Percentiles rank a stretch among this genome's conserved stretches.
phyloP scores from a whole-genome alignment of 2,113 vertebrate species.

The Lates calcarifer region DNA sequence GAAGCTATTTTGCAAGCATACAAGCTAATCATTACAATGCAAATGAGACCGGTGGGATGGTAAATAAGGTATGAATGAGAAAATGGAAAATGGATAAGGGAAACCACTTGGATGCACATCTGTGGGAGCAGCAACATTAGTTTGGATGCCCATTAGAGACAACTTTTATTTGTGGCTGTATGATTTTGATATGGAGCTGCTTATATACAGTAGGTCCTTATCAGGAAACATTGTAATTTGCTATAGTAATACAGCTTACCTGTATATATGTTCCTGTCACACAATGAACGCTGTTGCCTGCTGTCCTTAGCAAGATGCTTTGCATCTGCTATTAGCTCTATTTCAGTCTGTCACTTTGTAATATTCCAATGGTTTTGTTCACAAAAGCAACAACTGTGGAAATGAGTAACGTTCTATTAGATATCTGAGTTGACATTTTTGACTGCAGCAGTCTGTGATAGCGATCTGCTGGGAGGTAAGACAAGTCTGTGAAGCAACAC shows the following conservation, averaged over 20 bases:
- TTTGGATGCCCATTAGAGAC: slow-evolving; percentile 54
- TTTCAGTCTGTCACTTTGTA: slow-evolving; percentile 40
- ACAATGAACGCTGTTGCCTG: neutral
- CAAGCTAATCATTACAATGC: slow-evolving; percentile 82
- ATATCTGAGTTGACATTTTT: slow-evolving; percentile 46
- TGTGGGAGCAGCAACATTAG: slow-evolving; percentile 56
- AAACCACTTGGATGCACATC: slow-evolving; percentile 64
- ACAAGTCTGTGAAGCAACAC: slow-evolving; percentile 35
- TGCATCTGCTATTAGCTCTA: slow-evolving; percentile 33
- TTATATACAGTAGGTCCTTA: neutral
- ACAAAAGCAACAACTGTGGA: slow-evolving; percentile 50
- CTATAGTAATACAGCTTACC: slow-evolving; percentile 5
- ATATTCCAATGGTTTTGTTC: slow-evolving; percentile 54
- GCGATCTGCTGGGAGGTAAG: slow-evolving; percentile 38
- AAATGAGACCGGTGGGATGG: slow-evolving; percentile 78
- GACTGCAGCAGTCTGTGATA: slow-evolving; percentile 40
- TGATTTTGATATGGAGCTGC: slow-evolving; percentile 21
- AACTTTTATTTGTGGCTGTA: slow-evolving; percentile 52
- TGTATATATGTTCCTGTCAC: slow-evolving; percentile 24
- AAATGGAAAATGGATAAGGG: slow-evolving; percentile 74
- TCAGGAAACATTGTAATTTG: slow-evolving; percentile 13
- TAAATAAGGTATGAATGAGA: slow-evolving; percentile 80
- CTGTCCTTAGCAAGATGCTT: slow-evolving; percentile 6
- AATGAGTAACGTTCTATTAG: slow-evolving; percentile 54
- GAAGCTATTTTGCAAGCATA: slow-evolving; percentile 78